Conservation (phyloP, 2,797 vertebrate species). For the Esox masquinongy region DNA sequence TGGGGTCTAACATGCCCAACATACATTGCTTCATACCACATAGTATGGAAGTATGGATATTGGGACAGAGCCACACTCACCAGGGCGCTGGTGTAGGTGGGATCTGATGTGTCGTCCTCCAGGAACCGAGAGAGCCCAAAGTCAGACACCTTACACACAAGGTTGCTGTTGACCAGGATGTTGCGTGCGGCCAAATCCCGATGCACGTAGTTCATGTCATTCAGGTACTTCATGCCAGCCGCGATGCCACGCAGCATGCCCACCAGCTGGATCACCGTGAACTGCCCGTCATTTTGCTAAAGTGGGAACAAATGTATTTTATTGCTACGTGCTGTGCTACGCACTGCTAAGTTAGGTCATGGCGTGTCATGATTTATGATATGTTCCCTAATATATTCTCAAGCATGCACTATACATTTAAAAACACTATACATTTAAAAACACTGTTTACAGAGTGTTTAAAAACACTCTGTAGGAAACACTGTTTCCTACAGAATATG, state of each 20-base stretch:
- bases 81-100: conserved; percentile 95
- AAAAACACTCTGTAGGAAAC: too few relatives aligned
- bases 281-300: conserved; percentile 97
- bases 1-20: conserved; percentile 90
- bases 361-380: neutral
- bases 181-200: conserved; percentile 95
- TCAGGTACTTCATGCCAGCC: conserved; percentile 93
- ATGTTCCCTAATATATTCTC: neutral
- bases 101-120: conserved; percentile 94
- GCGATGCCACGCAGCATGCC: conserved; percentile 95
- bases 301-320: neutral
- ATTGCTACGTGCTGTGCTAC: neutral
- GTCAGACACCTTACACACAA: conserved; percentile 96
- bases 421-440: neutral
- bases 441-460: too few relatives aligned
- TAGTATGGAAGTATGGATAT: conserved; percentile 5
- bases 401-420: neutral
- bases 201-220: conserved; percentile 97
- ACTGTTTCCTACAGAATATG: too few relatives aligned
- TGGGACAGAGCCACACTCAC: conserved; percentile 67
- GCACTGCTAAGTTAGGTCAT: neutral
- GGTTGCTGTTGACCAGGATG: conserved; percentile 97
- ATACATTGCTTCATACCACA: conserved; percentile 1
- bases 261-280: conserved; percentile 96
- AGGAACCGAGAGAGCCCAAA: conserved; percentile 95